Evolutionary conservation across 2,888 invertebrate species (phyloP).

Genomic region (Caenorhabditis zanzibari): DNA sequence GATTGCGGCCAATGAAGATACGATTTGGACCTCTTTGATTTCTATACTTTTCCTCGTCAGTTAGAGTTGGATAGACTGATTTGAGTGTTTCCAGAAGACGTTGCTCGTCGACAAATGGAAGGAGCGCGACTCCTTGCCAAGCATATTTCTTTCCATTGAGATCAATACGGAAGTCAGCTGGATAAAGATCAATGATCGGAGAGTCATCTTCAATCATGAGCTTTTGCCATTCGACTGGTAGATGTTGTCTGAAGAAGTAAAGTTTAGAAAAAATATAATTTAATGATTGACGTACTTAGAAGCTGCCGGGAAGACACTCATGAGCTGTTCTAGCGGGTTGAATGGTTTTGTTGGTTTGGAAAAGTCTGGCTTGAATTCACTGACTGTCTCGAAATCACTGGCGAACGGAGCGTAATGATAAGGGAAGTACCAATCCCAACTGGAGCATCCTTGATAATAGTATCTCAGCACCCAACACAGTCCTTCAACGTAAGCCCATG

Average conservation of each 20-base stretch:
- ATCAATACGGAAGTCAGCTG: slow-evolving; percentile 92
- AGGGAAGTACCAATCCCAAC: slow-evolving; percentile 99
- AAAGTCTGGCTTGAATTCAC: slow-evolving; percentile 90
- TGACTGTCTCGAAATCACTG: slow-evolving; percentile 92
- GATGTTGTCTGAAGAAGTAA: slow-evolving; percentile 88
- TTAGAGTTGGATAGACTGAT: slow-evolving; percentile 89
- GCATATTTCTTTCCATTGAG: slow-evolving; percentile 99
- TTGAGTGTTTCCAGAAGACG: slow-evolving; percentile 87
- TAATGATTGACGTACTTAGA: slow-evolving; percentile 85
- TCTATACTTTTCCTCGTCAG: slow-evolving; percentile 91
- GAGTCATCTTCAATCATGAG: slow-evolving; percentile 96
- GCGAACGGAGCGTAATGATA: slow-evolving; percentile 99
- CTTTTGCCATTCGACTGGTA: slow-evolving; percentile 94
- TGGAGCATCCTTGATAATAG: slow-evolving; percentile 99
- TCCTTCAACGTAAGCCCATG: slow-evolving; percentile 92
- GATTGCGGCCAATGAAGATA: slow-evolving; percentile 90
- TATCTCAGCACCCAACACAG: slow-evolving; percentile 98
- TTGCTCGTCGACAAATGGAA: slow-evolving; percentile 97
- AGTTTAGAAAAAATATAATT: not conserved
- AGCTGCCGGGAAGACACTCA: slow-evolving; percentile 99
- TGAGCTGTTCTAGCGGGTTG: slow-evolving; percentile 96
- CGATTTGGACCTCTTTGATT: slow-evolving; percentile 93
- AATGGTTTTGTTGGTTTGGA: slow-evolving; percentile 94
- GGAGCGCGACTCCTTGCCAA: slow-evolving; percentile 98
- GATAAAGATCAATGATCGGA: slow-evolving; percentile 98